A percentile compares a stretch with the other conserved stretches of the same genome.
Conservation (phyloP, 2,888 invertebrate species). For the Drosophila melanosoma region DNA sequence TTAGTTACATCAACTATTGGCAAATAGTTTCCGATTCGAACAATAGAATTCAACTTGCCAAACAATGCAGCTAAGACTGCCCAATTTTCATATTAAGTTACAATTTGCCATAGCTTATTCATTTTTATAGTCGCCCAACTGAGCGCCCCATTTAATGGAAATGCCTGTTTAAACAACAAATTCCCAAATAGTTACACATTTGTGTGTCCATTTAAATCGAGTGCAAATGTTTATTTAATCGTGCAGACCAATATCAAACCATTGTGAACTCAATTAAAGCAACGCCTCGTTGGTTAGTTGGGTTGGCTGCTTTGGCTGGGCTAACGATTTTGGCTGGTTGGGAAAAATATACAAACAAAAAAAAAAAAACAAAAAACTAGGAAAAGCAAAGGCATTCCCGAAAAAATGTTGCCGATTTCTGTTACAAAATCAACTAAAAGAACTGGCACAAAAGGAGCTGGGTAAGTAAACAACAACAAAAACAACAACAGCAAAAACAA, state of each 20-base stretch:
- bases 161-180: constrained; percentile 26
- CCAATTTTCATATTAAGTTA: constrained; percentile 25
- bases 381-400: constrained; percentile 45
- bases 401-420: constrained; percentile 54
- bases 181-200: constrained; percentile 33
- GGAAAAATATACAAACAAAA: constrained; percentile 39
- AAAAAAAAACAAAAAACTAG: constrained; percentile 24
- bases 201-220: constrained; percentile 53
- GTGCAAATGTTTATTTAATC: constrained; percentile 64
- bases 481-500: constrained; percentile 15
- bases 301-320: constrained; percentile 14
- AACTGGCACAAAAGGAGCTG: constrained; percentile 61
- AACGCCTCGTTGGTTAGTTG: constrained; percentile 48
- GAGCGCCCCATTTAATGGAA: constrained; percentile 2
- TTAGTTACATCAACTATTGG: constrained; percentile 13
- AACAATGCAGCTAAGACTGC: constrained; percentile 5
- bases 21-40: constrained; percentile 4
- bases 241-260: constrained; percentile 30
- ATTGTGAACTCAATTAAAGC: constrained; percentile 63
- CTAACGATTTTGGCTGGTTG: background rate
- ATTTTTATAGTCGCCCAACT: constrained; percentile 14
- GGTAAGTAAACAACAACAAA: constrained; percentile 57
- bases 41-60: background rate
- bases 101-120: constrained; percentile 7
- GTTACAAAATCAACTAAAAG: constrained; percentile 56